Conservation (phyloP, 1,140 invertebrate genomes). For the Proales similis region DNA sequence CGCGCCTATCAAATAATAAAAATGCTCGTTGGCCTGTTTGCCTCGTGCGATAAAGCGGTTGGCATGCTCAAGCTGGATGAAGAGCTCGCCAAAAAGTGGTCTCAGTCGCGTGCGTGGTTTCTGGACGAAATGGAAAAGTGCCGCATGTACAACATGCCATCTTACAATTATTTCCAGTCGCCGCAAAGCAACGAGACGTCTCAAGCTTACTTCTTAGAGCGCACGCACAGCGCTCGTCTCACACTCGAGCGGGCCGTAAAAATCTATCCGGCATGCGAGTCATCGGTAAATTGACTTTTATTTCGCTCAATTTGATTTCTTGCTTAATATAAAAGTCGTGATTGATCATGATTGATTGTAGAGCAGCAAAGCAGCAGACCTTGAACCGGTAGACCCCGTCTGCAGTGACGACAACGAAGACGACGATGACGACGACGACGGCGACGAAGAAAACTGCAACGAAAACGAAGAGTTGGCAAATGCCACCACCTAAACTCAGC, state of each 20-base stretch:
- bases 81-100: slow-evolving; percentile 77
- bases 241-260: slow-evolving; percentile 75
- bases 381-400: too few relatives aligned
- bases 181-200: slow-evolving; percentile 86
- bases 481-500: too few relatives aligned
- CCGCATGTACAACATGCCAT: slow-evolving; percentile 27
- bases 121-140: slow-evolving; percentile 76
- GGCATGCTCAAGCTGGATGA: slow-evolving; percentile 68
- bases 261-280: slow-evolving; percentile 62
- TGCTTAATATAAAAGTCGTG: too few relatives aligned
- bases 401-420: too few relatives aligned
- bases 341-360: too few relatives aligned
- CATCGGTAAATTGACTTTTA: too few relatives aligned
- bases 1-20: slow-evolving; percentile 93
- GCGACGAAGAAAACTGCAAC: too few relatives aligned
- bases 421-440: too few relatives aligned
- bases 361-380: too few relatives aligned
- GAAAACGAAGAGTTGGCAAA: too few relatives aligned
- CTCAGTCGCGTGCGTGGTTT: slow-evolving; percentile 59
- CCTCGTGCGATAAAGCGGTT: slow-evolving; percentile 65
- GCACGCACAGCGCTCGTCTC: slow-evolving; percentile 82
- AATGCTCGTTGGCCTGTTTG: slow-evolving; percentile 80
- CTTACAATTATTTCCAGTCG: slow-evolving; percentile 45
- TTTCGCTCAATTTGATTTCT: too few relatives aligned
- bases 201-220: slow-evolving; percentile 85